phyloP scores from a whole-genome alignment of 37 sponge, comb jelly and placozoan genomes.

The Diacarnus erythraeanus region DNA sequence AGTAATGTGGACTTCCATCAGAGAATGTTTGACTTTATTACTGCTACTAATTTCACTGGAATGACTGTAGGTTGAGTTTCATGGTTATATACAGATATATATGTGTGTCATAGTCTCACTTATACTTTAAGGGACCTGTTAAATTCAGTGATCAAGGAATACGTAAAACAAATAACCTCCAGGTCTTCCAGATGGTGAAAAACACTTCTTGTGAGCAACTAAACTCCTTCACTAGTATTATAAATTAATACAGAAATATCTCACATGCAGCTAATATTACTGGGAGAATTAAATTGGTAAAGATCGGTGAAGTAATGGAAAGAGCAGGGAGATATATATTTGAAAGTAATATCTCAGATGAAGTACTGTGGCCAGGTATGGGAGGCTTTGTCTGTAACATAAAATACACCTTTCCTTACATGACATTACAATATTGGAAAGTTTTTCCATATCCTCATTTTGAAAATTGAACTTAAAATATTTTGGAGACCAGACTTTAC shows the following conservation, averaged over 20 bases:
- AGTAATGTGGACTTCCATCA: neutral
- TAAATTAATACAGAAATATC: neutral
- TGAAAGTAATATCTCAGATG: neutral
- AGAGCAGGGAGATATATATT: neutral
- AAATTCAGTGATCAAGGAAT: slow-evolving; percentile 27
- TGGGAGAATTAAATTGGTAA: neutral
- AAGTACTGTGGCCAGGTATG: neutral
- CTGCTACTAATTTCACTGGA: neutral
- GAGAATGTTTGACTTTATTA: neutral
- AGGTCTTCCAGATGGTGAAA: slow-evolving; percentile 20
- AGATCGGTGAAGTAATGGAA: neutral
- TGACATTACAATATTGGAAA: no score
- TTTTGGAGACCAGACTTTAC: no score
- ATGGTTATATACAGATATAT: neutral
- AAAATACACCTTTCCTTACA: no score
- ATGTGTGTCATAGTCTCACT: neutral
- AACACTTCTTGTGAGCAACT: neutral
- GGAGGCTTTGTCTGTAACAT: neutral
- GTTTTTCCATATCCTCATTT: no score
- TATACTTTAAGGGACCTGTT: slow-evolving; percentile 27
- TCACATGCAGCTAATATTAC: neutral
- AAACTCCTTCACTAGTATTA: neutral
- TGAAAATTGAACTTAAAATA: no score
- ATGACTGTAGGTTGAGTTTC: neutral
- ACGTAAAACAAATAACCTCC: neutral